Percentiles rank a stretch among this genome's conserved stretches.
Conservation (phyloP, 2,113 vertebrate species). For the Stercorarius parasiticus region DNA sequence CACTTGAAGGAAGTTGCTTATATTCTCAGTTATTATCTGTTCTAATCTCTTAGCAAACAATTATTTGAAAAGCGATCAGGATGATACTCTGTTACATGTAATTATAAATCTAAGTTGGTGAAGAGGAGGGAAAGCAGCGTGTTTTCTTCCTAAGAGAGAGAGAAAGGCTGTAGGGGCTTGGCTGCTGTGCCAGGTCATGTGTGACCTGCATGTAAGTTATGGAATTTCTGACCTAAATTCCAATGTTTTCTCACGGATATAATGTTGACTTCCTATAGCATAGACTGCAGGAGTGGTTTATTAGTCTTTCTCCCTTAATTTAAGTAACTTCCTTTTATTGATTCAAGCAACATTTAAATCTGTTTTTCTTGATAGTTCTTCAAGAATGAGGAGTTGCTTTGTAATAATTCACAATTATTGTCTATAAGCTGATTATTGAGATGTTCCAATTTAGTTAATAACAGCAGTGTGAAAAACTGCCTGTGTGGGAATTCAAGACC, state of each 20-base stretch:
- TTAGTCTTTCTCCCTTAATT: not conserved
- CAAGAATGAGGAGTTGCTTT: not conserved
- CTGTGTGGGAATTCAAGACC: not conserved
- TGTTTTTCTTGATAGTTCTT: not conserved
- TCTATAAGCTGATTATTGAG: not conserved
- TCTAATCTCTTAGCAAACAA: not conserved
- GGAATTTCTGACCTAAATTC: conserved; percentile 54
- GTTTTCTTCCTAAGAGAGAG: not conserved
- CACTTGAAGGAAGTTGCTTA: not conserved
- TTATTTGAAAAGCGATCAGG: not conserved
- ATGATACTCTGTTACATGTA: not conserved
- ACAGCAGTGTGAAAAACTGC: not conserved
- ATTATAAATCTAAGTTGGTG: not conserved
- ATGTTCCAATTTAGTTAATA: not conserved
- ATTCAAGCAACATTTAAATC: not conserved
- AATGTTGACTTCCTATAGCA: not conserved
- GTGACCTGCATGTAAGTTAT: not conserved
- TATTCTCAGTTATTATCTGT: not conserved
- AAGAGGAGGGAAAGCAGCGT: not conserved
- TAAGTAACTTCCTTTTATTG: not conserved
- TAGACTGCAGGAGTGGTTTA: not conserved
- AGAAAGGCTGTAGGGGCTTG: not conserved
- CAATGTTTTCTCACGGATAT: not conserved
- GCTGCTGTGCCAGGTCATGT: conserved; percentile 40
- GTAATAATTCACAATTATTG: not conserved